Conservation (phyloP, 2,797 vertebrate species). For the Rhinogobio ventralis region DNA sequence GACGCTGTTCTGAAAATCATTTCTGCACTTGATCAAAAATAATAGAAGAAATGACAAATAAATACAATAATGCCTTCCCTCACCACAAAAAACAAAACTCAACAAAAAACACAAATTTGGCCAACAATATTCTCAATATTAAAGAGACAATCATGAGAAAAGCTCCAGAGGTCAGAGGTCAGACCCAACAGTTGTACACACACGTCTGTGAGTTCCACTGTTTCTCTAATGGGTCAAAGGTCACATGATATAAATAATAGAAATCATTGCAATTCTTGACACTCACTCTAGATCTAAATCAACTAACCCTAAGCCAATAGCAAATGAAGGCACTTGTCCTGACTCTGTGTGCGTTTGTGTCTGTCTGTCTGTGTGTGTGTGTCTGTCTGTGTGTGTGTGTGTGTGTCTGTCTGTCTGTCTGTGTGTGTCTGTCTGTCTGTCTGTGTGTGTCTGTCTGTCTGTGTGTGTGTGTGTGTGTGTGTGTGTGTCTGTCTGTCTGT, state of each 20-base stretch:
- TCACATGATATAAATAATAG: not conserved
- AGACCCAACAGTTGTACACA: not conserved
- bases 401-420: no score
- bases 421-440: no score
- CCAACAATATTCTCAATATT: not conserved
- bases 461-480: not conserved
- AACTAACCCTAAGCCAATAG: not conserved
- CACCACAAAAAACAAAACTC: not conserved
- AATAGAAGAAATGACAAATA: conserved; percentile 14
- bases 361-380: no score
- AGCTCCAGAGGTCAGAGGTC: not conserved
- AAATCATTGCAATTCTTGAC: not conserved
- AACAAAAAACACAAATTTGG: not conserved
- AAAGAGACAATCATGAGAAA: not conserved
- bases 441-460: not conserved
- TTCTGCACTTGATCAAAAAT: conserved; percentile 25
- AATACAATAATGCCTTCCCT: conserved; percentile 10
- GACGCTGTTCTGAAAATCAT: conserved; percentile 26
- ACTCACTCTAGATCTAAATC: not conserved
- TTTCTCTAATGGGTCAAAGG: not conserved
- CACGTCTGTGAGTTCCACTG: not conserved
- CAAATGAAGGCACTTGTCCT: not conserved
- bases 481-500: no score
- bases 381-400: no score
- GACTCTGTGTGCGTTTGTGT: not conserved